phyloP scores from a whole-genome alignment of 2,888 invertebrate genomes.

The Alviniconcha strummeri region DNA sequence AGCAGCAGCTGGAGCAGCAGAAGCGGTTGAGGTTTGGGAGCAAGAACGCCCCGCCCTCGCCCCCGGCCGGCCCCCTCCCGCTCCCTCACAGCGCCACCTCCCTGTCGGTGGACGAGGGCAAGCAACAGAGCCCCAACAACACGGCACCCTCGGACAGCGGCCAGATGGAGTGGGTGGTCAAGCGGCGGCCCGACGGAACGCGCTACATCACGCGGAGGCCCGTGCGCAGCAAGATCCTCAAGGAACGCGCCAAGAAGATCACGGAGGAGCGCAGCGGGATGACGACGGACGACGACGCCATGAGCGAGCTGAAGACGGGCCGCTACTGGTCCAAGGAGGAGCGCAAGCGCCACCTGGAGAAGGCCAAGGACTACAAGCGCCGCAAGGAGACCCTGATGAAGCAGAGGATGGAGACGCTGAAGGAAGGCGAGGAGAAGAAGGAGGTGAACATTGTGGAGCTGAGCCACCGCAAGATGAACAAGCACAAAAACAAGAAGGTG shows the following conservation, averaged over 20 bases:
- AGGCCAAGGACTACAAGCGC: slow-evolving; percentile 80
- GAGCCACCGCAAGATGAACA: slow-evolving; percentile 78
- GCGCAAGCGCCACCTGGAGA: slow-evolving; percentile 83
- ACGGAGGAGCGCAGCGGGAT: slow-evolving; percentile 81
- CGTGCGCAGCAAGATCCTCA: slow-evolving; percentile 80
- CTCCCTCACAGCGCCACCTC: slow-evolving; percentile 25
- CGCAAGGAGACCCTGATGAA: slow-evolving; percentile 67
- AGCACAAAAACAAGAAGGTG: slow-evolving; percentile 76
- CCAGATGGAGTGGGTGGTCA: slow-evolving; percentile 82
- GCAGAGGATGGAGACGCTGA: slow-evolving; percentile 70
- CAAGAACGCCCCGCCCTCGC: slow-evolving; percentile 44
- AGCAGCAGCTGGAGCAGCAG: slow-evolving; percentile 68
- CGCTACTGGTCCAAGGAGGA: slow-evolving; percentile 87
- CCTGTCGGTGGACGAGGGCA: slow-evolving; percentile 30
- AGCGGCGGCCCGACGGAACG: slow-evolving; percentile 84
- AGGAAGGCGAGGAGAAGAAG: slow-evolving; percentile 72
- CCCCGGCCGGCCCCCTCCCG: slow-evolving; percentile 15
- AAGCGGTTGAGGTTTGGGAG: slow-evolving; percentile 51
- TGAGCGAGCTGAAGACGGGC: slow-evolving; percentile 84
- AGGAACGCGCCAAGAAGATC: slow-evolving; percentile 81
- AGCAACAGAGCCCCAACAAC: slow-evolving; percentile 39
- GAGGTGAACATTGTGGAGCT: slow-evolving; percentile 73
- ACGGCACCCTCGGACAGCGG: slow-evolving; percentile 57
- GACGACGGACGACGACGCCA: slow-evolving; percentile 86
- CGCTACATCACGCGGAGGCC: slow-evolving; percentile 85